These are phyloP conservation scores for Noctua comes DNA, from an alignment of 2,888 invertebrate genomes.

Conservation along the genomic window DNA sequence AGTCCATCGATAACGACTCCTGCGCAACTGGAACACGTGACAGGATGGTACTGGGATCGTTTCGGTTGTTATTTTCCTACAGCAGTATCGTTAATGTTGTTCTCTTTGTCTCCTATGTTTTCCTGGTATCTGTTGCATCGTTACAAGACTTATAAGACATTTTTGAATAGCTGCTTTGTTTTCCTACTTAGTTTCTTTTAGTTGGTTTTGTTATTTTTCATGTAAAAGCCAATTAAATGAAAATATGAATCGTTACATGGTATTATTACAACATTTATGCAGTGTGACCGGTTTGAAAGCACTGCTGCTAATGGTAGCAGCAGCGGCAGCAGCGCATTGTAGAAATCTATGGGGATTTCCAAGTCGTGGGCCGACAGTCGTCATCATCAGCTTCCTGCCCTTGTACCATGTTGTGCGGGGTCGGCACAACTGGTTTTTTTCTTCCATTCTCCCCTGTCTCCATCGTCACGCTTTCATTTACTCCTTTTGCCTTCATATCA, in stretches of 20 bases:
- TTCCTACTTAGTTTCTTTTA: neutral
- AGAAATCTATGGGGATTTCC: too few species aligned
- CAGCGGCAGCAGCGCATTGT: too few species aligned
- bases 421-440: too few species aligned
- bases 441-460: too few species aligned
- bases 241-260: neutral
- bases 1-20: constrained; percentile 30
- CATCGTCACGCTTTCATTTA: too few species aligned
- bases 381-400: too few species aligned
- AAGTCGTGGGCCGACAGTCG: neutral
- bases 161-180: neutral
- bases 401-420: too few species aligned
- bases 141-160: neutral
- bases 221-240: neutral
- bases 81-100: constrained; percentile 14
- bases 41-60: constrained; percentile 27
- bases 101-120: constrained; percentile 9
- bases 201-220: neutral
- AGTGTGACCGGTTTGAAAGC: neutral
- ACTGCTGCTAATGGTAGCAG: too few species aligned
- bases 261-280: neutral
- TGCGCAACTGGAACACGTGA: constrained; percentile 45
- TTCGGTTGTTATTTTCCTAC: constrained; percentile 44
- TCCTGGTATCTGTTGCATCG: constrained; percentile 28
- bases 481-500: too few species aligned